These are phyloP conservation scores for Coenonympha glycerion DNA, from an alignment of 2,888 invertebrate species.

Conservation along the genomic window DNA sequence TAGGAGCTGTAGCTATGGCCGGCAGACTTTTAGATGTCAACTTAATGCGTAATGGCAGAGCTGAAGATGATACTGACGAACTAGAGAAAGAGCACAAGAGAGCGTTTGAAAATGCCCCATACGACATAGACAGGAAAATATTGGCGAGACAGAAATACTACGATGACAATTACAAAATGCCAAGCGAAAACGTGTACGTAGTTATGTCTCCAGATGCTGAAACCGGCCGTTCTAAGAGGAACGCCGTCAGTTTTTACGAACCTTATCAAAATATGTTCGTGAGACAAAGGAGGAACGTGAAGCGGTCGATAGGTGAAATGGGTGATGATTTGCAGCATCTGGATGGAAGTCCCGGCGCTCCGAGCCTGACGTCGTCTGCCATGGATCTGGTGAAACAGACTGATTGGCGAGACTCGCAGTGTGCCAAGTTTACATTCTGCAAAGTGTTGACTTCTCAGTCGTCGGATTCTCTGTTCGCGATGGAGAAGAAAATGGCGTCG, in stretches of 20 bases:
- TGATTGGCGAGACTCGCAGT: constrained; percentile 85
- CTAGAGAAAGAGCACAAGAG: constrained; percentile 76
- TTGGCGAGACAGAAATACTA: constrained; percentile 61
- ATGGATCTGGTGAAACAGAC: constrained; percentile 68
- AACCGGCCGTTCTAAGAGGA: constrained; percentile 52
- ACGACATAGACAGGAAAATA: constrained; percentile 63
- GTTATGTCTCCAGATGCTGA: constrained; percentile 68
- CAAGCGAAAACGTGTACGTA: constrained; percentile 71
- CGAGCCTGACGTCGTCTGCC: constrained; percentile 59
- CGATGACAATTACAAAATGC: constrained; percentile 73
- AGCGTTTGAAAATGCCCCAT: constrained; percentile 57
- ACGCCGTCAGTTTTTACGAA: constrained; percentile 45
- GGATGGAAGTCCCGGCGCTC: constrained; percentile 43
- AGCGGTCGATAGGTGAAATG: constrained; percentile 56
- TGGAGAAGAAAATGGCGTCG: constrained; percentile 88
- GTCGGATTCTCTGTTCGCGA: constrained; percentile 81
- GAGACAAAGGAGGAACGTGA: constrained; percentile 47
- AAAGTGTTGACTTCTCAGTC: constrained; percentile 82
- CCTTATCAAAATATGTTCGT: constrained; percentile 44
- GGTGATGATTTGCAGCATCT: constrained; percentile 63
- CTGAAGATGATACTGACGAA: constrained; percentile 57
- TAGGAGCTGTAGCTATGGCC: constrained; percentile 88
- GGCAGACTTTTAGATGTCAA: constrained; percentile 82
- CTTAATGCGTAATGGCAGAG: constrained; percentile 74
- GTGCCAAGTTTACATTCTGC: constrained; percentile 86